Base-by-base conservation (phyloP, 2,797 vertebrate genomes). In the Danio aesculapii region DNA sequence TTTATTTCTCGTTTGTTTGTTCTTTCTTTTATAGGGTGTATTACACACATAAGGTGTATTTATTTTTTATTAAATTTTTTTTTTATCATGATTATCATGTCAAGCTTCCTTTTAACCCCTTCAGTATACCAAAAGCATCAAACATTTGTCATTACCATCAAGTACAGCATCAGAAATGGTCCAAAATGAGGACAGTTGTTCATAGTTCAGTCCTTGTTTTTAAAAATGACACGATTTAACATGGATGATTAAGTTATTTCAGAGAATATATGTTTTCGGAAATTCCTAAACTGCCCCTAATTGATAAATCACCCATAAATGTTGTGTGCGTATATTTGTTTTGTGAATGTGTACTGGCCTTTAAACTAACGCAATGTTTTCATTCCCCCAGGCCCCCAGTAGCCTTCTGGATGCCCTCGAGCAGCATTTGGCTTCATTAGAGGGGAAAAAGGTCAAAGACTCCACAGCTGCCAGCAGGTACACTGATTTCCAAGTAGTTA, bases 401-500 rank as follows among this genome's bases (percentile, higher is more conserved):
- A 96, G 96, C 92, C 95, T 98, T 86, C 93, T 99, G 89, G 97
- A 98, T 91, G 96, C 97, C 88, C 92, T 98, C 92, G 97, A 98
- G 91, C 97, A 98, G 80, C 97, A 98, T 91, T 92, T 98, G 93
- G 97, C 95, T 90, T 98, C 97, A 86, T 94, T 98, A 88, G 97
- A 98, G 92, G 97, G 97, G 83, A 98, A 98, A 92, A 98, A 98
- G 93, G 97, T 98, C 79, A 98, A 98, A 94, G 97, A 98, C 88
- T 98, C 97, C 17, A 98, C 97, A 79, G 96, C 96, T 84, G 96
- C 96, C 84, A 98, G 96, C 97, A 98, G 97, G 97, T 97, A 92
- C 62, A 62, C 83, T 87, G 43, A 76, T 17, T 71, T 67, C 7
- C 68, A 44, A 19, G 47, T 63, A 47, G 49, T 63, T 70, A 6